These are phyloP conservation scores for Grapholita molesta DNA, from an alignment of 1,140 invertebrate species.

Conservation along the genomic window DNA sequence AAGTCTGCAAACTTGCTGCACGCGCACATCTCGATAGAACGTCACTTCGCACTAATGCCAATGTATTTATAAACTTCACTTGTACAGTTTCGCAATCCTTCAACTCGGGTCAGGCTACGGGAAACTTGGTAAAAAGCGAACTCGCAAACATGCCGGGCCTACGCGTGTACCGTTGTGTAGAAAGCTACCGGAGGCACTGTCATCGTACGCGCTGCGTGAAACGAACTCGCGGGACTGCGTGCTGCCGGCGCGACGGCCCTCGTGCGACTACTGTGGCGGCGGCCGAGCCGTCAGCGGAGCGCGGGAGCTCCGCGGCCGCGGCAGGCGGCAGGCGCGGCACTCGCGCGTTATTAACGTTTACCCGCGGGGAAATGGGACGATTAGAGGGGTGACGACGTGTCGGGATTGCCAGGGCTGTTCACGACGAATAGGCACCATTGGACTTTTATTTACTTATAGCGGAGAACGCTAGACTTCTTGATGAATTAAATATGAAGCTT, in stretches of 20 bases:
- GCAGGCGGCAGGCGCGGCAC: constrained; percentile 15
- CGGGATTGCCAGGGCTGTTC: neutral
- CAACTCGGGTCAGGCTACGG: constrained; percentile 46
- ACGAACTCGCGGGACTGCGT: constrained; percentile 37
- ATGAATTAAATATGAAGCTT: too few relatives aligned
- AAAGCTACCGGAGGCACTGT: constrained; percentile 20
- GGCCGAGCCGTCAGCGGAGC: constrained; percentile 9
- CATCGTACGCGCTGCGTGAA: constrained; percentile 16
- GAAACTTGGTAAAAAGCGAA: constrained; percentile 48
- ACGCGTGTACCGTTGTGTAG: constrained; percentile 52
- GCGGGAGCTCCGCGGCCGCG: constrained; percentile 10
- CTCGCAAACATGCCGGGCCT: constrained; percentile 58
- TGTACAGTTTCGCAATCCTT: constrained; percentile 71
- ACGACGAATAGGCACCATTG: neutral
- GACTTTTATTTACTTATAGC: neutral
- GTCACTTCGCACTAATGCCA: constrained; percentile 63
- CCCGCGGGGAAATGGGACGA: constrained; percentile 5
- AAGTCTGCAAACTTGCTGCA: constrained; percentile 74
- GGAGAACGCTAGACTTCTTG: too few relatives aligned
- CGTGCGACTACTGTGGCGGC: constrained; percentile 48
- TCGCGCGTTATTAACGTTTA: constrained; percentile 10
- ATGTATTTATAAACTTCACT: constrained; percentile 77
- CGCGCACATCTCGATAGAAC: constrained; percentile 62
- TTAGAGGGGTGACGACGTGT: constrained; percentile 4
- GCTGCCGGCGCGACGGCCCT: constrained; percentile 51